Percentiles rank a stretch among this genome's conserved stretches.
phyloP scores from a whole-genome alignment of 92 coral and sea anemone genomes.

The Montipora capitata region DNA sequence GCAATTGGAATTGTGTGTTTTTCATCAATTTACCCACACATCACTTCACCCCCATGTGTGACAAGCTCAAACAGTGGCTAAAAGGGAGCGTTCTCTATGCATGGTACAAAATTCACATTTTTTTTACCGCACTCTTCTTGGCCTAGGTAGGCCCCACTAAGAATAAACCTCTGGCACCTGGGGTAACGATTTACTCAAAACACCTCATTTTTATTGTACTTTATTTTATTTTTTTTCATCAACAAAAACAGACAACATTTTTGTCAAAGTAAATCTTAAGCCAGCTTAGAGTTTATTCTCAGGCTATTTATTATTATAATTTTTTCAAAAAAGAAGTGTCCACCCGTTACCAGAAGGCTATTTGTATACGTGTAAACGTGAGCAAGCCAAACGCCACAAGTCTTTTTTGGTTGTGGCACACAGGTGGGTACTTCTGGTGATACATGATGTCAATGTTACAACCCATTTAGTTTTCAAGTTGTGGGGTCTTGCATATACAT shows the following conservation, averaged over 20 bases:
- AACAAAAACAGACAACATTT: not conserved
- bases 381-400: too few species aligned
- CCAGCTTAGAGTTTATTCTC: not conserved
- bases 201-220: not conserved
- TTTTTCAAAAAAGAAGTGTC: too few species aligned
- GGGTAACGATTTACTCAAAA: not conserved
- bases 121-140: not conserved
- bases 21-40: not conserved
- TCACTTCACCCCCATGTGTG: conserved; percentile 17
- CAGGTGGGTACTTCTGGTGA: too few species aligned
- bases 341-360: too few species aligned
- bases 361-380: too few species aligned
- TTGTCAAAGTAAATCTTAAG: not conserved
- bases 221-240: not conserved
- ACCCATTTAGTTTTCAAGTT: too few species aligned
- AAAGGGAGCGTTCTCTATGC: not conserved
- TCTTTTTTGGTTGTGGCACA: not conserved
- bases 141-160: not conserved
- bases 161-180: not conserved
- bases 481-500: too few species aligned
- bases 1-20: not conserved
- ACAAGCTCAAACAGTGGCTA: conserved; percentile 15
- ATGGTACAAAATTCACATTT: not conserved
- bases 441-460: too few species aligned
- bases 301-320: too few species aligned